Conservation (phyloP, 2,113 vertebrate species). For the Hippotragus niger region DNA sequence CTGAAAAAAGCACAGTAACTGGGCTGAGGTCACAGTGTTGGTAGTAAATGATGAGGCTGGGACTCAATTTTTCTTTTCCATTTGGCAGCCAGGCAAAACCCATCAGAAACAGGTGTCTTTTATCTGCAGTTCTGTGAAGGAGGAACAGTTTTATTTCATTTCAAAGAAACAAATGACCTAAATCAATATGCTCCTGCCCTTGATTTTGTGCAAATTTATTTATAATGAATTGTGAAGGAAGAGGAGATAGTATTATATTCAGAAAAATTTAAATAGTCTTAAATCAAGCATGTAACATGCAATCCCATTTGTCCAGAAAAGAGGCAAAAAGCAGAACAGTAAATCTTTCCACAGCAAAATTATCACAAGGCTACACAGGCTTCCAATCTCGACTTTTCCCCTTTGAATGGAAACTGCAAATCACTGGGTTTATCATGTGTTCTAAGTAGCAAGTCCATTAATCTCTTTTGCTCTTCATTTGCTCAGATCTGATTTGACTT, state of each 20-base stretch:
- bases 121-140: conserved; percentile 37
- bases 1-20: neutral
- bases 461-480: conserved; percentile 55
- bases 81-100: neutral
- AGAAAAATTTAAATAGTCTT: conserved; percentile 52
- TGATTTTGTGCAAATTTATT: conserved; percentile 62
- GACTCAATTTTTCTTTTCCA: conserved; percentile 14
- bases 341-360: conserved; percentile 65
- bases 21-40: neutral
- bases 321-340: conserved; percentile 34
- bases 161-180: conserved; percentile 48
- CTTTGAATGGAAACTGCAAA: conserved; percentile 44
- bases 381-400: neutral
- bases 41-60: neutral
- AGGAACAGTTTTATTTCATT: conserved; percentile 33
- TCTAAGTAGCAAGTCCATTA: conserved; percentile 29
- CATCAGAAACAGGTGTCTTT: conserved; percentile 13
- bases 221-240: conserved; percentile 47
- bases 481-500: conserved; percentile 51
- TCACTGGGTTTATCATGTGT: conserved; percentile 40
- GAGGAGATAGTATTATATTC: conserved; percentile 35
- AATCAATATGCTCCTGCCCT: conserved; percentile 42
- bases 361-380: conserved; percentile 25
- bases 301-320: conserved; percentile 50
- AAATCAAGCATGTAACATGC: conserved; percentile 57